A percentile compares a stretch with the other conserved stretches of the same genome.
Evolutionary conservation across 2,797 vertebrate genomes (phyloP).

Genomic region (Geotrypetes seraphini): DNA sequence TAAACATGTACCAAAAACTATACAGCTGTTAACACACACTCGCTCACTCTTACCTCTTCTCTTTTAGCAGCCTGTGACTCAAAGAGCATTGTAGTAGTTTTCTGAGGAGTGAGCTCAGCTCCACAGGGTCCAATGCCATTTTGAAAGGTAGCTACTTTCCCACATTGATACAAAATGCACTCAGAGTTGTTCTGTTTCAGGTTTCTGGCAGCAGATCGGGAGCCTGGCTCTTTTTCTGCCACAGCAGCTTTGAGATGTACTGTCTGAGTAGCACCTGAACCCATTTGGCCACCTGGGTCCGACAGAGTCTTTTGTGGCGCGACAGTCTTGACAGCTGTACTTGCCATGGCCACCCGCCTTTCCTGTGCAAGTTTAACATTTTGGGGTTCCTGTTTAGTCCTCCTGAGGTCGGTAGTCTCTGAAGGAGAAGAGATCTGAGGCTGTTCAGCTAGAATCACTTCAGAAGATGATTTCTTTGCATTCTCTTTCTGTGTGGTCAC

Average conservation of each 20-base stretch:
- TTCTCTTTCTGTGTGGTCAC: constrained; percentile 53
- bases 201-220: constrained; percentile 21
- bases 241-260: constrained; percentile 32
- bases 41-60: constrained; percentile 1
- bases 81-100: constrained; percentile 3
- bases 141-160: constrained; percentile 4
- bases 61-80: neutral
- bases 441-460: constrained; percentile 37
- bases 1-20: too few relatives aligned
- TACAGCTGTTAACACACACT: too few relatives aligned
- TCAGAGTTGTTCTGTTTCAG: constrained; percentile 19
- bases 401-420: constrained; percentile 40
- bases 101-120: neutral
- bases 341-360: constrained; percentile 43
- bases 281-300: constrained; percentile 42
- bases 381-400: constrained; percentile 62
- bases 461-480: constrained; percentile 37
- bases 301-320: constrained; percentile 31
- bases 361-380: constrained; percentile 64
- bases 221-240: constrained; percentile 22
- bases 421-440: constrained; percentile 11
- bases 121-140: constrained; percentile 7
- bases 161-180: neutral
- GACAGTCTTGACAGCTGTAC: too few relatives aligned
- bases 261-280: constrained; percentile 50